Conservation (phyloP, 1,140 invertebrate genomes). For the Drusus annulatus region DNA sequence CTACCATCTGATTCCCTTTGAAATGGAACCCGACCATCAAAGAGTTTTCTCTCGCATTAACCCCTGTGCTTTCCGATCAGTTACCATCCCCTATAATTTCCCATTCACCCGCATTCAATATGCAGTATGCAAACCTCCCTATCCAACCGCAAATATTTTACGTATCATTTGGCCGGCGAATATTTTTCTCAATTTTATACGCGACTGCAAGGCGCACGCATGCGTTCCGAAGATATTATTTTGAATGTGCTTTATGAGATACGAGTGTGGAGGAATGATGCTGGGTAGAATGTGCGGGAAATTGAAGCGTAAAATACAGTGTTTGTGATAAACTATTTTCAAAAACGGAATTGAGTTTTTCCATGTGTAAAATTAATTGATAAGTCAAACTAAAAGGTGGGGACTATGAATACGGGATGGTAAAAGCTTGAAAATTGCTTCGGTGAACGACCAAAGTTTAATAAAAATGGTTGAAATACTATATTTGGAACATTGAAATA, state of each 20-base stretch:
- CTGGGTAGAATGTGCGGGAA: too few species aligned
- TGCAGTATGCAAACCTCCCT: background rate
- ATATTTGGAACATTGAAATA: too few species aligned
- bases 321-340: too few species aligned
- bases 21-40: background rate
- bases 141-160: background rate
- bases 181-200: background rate
- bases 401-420: too few species aligned
- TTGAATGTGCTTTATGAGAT: background rate
- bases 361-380: too few species aligned
- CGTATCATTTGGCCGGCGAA: conserved; percentile 11
- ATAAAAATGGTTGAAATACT: too few species aligned
- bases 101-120: background rate
- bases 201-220: background rate
- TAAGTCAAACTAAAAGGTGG: too few species aligned
- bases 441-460: too few species aligned
- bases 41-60: background rate
- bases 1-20: background rate
- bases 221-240: background rate
- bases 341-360: too few species aligned
- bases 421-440: too few species aligned
- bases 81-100: background rate
- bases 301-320: too few species aligned
- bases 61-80: background rate
- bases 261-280: background rate